Percentiles rank a stretch among this genome's conserved stretches.
phyloP scores from a whole-genome alignment of 2,113 vertebrate genomes.

The Lethenteron camtschaticum region DNA sequence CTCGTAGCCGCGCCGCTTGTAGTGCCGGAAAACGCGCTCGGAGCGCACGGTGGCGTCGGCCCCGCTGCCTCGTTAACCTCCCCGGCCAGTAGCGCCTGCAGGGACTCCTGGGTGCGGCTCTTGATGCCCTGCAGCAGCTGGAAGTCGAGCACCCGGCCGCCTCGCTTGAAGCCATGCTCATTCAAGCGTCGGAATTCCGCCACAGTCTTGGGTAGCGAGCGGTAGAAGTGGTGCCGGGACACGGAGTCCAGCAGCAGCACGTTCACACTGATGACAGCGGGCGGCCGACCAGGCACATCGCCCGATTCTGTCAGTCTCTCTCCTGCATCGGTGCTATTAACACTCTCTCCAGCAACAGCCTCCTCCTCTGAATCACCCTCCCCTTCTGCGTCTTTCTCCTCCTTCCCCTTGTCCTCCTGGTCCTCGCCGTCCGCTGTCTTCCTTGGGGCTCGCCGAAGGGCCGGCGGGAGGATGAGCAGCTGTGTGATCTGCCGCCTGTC shows the following conservation, averaged over 20 bases:
- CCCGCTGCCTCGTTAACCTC: conserved; percentile 1
- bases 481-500: conserved; percentile 9
- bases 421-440: background rate
- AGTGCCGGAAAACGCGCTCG: conserved; percentile 10
- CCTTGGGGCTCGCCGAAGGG: background rate
- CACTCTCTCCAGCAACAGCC: too few species aligned
- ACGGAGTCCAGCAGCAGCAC: conserved; percentile 13
- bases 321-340: too few species aligned
- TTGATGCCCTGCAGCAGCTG: conserved; percentile 14
- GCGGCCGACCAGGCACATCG: too few species aligned
- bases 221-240: conserved; percentile 14
- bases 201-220: conserved; percentile 12
- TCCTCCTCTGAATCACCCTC: too few species aligned
- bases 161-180: conserved; percentile 8
- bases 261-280: conserved; percentile 10
- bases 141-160: conserved; percentile 12
- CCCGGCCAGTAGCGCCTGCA: conserved; percentile 14
- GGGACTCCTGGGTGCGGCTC: conserved; percentile 12
- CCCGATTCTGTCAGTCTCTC: too few species aligned
- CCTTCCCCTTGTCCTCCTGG: too few species aligned
- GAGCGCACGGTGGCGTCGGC: conserved; percentile 7
- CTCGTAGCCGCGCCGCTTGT: conserved; percentile 12
- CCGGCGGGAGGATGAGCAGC: conserved; percentile 12
- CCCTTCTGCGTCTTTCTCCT: too few species aligned
- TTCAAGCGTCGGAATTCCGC: conserved; percentile 10